Evolutionary conservation across 1,140 invertebrate species (phyloP).

Genomic region (Drosophila chauvacae): DNA sequence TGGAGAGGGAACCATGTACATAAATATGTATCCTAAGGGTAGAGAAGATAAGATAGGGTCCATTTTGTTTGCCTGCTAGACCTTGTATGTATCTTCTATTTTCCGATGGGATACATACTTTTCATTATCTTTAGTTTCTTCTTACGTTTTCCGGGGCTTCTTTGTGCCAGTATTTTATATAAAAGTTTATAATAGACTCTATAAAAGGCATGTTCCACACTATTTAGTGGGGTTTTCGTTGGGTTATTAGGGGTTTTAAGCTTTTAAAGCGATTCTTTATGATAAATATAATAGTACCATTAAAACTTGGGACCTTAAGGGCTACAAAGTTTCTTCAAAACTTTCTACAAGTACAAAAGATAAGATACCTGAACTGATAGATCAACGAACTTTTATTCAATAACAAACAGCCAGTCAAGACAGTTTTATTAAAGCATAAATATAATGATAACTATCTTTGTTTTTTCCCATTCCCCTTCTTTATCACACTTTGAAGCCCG

Average conservation of each 20-base stretch:
- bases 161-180: not conserved
- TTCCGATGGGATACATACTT: not conserved
- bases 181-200: not conserved
- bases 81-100: not conserved
- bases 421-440: constrained; percentile 9
- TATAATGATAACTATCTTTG: constrained; percentile 3
- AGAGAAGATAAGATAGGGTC: constrained; percentile 9
- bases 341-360: not conserved
- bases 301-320: not conserved
- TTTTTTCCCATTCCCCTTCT: constrained; percentile 6
- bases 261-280: too few species aligned
- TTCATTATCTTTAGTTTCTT: not conserved
- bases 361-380: not conserved
- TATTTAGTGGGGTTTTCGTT: too few species aligned
- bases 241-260: not conserved
- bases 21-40: not conserved
- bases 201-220: not conserved
- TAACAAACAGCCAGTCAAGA: not conserved
- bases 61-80: not conserved
- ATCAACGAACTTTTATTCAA: constrained; percentile 6
- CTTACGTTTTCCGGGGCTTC: not conserved
- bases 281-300: too few species aligned
- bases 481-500: not conserved
- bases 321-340: too few species aligned
- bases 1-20: too few species aligned